phyloP scores from a whole-genome alignment of 2,113 vertebrate genomes.

The Nibea albiflora region DNA sequence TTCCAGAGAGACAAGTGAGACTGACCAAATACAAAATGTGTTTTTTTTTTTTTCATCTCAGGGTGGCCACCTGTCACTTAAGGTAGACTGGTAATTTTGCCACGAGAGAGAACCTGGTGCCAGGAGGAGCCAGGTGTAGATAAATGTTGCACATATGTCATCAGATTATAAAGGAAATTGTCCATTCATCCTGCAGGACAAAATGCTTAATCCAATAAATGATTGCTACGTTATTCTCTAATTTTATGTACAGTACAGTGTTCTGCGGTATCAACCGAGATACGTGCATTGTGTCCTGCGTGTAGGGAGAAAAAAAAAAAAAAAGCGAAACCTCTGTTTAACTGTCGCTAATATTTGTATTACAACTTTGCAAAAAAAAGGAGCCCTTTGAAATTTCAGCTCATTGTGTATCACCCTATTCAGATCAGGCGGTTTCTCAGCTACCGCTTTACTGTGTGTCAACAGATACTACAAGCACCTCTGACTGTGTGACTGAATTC shows the following conservation, averaged over 20 bases:
- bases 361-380: constrained; percentile 24
- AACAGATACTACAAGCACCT: constrained; percentile 62
- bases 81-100: constrained; percentile 60
- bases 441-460: constrained; percentile 58
- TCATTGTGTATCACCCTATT: constrained; percentile 45
- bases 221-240: constrained; percentile 12
- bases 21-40: constrained; percentile 69
- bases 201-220: constrained; percentile 23
- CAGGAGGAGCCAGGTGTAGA: constrained; percentile 69
- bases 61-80: constrained; percentile 76
- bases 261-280: background rate
- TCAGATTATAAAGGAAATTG: constrained; percentile 49
- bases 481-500: constrained; percentile 32
- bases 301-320: constrained; percentile 6
- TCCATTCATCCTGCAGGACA: constrained; percentile 26
- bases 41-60: constrained; percentile 63
- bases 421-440: constrained; percentile 59
- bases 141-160: constrained; percentile 74
- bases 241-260: constrained; percentile 26
- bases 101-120: constrained; percentile 47
- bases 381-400: constrained; percentile 45
- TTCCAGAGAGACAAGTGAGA: constrained; percentile 58
- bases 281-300: background rate
- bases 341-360: constrained; percentile 34
- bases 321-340: constrained; percentile 24